These are phyloP conservation scores for Benitochromis conjunctus DNA, from an alignment of 2,113 vertebrate genomes.

Conservation along the genomic window DNA sequence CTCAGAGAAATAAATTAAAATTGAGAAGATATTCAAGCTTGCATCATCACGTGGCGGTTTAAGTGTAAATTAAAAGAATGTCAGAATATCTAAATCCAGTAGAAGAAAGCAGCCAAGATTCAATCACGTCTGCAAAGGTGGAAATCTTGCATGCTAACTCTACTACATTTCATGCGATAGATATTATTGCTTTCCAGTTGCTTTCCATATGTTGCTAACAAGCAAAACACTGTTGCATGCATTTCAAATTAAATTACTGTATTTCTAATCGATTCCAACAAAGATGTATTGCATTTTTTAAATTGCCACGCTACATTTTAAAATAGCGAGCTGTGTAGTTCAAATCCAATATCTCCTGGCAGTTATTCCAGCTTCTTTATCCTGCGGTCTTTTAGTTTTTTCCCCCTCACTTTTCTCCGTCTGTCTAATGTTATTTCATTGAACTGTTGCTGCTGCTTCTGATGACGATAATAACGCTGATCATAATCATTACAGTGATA, in stretches of 20 bases:
- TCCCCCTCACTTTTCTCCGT: background rate
- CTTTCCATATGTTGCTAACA: background rate
- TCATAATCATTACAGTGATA: background rate
- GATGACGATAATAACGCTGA: background rate
- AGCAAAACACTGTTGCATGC: background rate
- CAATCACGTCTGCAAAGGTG: background rate
- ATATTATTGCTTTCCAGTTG: background rate
- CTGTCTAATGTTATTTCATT: background rate
- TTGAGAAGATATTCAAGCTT: background rate
- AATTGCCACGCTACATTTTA: background rate
- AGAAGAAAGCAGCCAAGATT: background rate
- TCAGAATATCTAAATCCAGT: background rate
- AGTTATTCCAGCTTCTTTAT: background rate
- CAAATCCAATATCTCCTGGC: background rate
- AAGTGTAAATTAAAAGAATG: background rate
- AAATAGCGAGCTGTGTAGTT: background rate
- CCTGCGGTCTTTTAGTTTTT: background rate
- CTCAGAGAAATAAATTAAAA: background rate
- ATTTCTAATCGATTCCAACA: background rate
- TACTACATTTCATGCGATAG: background rate
- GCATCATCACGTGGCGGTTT: background rate
- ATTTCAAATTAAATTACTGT: no score
- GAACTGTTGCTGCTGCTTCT: background rate
- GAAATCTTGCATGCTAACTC: fast-evolving
- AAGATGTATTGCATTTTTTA: background rate